Base-by-base conservation (phyloP, 2,797 vertebrate genomes). In the Triplophysa yarkandensis region DNA sequence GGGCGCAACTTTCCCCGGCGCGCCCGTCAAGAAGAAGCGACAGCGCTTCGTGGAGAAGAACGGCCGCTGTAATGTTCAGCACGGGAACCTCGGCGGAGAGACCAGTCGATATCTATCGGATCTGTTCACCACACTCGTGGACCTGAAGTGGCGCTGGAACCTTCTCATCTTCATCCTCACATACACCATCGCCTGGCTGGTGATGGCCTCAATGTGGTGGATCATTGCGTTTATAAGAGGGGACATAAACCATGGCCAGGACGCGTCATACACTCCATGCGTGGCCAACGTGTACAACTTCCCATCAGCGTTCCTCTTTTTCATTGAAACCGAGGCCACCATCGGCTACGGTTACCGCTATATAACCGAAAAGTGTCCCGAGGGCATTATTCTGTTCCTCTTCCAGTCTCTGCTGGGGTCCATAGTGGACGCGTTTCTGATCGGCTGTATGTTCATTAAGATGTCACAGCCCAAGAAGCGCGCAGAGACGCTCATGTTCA, bases 381-480 rank as follows among this genome's bases (percentile, higher is more conserved):
- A 96, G 73, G 94, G 95, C 73, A 96, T 96, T 72, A 93, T 95
- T 77, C 92, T 96, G 11, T 96, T 96, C 87, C 85, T 96, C 71
- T 96, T 96, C 88, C 95, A 96, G 87, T 96, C 95, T 2, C 87
- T 96, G 65, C 83, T 96, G 80, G 95, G 95, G 75, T 96, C 95
- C 80, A 93, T 96, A 1, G 95, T 96, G 61, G 95, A 96, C 36
- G 95, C 95, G 0, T 96, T 96, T 74, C 93, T 96, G 80, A 95
- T 96, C 77, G 95, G 95, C 69, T 96, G 95, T 87, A 96, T 96
- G 95, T 96, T 96, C 90, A 96, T 96, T 68, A 96, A 96, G 85
- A 96, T 96, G 95, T 96, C 95, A 16, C 95, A 96, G 55, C 95
- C 95, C 13, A 96, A 96, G 89, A 96, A 96, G 63, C 91, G 95